phyloP scores from a whole-genome alignment of 2,797 vertebrate species.

The Holocentrus rufus region DNA sequence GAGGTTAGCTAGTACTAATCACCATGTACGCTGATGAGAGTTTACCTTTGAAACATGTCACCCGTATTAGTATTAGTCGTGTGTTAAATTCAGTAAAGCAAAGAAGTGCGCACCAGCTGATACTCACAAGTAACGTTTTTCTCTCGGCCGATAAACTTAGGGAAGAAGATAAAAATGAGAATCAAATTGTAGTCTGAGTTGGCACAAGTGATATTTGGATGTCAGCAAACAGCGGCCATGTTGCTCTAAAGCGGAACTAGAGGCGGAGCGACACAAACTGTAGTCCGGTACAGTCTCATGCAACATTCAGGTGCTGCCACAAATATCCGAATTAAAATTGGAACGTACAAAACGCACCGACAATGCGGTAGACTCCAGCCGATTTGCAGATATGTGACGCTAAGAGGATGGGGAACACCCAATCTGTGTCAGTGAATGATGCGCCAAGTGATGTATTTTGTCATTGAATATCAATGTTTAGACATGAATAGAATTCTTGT shows the following conservation, averaged over 20 bases:
- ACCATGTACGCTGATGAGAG: neutral
- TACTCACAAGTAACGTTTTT: neutral
- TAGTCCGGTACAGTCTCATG: conserved; percentile 15
- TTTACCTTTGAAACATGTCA: neutral
- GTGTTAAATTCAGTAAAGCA: neutral
- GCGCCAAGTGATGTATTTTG: too few relatives aligned
- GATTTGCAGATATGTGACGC: too few relatives aligned
- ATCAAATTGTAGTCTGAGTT: neutral
- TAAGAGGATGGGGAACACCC: too few relatives aligned
- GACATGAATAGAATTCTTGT: too few relatives aligned
- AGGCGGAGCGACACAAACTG: conserved; percentile 1
- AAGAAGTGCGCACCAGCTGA: neutral
- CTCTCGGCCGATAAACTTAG: neutral
- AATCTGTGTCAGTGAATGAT: too few relatives aligned
- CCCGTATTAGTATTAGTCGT: neutral
- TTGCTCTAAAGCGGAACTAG: conserved; percentile 52
- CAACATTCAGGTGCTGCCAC: neutral
- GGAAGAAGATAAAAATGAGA: neutral
- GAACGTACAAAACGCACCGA: neutral
- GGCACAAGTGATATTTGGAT: neutral
- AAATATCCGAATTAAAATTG: too few relatives aligned
- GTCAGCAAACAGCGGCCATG: conserved; percentile 58
- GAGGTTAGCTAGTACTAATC: neutral
- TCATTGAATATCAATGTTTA: too few relatives aligned
- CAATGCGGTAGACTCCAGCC: neutral